phyloP scores from a whole-genome alignment of 2,888 invertebrate genomes.

The Prosopocoilus inquinatus region DNA sequence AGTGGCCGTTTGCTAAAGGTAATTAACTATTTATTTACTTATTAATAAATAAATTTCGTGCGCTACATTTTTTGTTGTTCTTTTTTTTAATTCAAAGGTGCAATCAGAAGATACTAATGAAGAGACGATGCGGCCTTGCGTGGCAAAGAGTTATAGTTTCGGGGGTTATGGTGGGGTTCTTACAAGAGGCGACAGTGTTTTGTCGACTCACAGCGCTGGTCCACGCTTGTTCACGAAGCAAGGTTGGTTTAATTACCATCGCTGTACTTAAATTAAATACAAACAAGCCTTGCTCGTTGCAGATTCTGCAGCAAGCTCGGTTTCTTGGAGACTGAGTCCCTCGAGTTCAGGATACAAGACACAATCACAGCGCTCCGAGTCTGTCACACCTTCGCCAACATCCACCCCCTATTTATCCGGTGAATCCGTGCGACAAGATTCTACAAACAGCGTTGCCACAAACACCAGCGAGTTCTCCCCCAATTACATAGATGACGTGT shows the following conservation, averaged over 20 bases:
- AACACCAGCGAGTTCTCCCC: conserved; percentile 33
- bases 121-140: conserved; percentile 54
- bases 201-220: conserved; percentile 63
- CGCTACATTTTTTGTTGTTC: too few relatives aligned
- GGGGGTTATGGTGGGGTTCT: conserved; percentile 71
- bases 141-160: conserved; percentile 85
- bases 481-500: conserved; percentile 32
- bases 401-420: conserved; percentile 49
- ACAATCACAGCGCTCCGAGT: conserved; percentile 70
- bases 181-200: conserved; percentile 62
- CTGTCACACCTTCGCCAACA: conserved; percentile 76
- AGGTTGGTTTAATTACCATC: conserved; percentile 53
- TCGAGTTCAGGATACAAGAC: conserved; percentile 77
- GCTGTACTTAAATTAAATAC: background rate
- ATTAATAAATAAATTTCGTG: too few relatives aligned
- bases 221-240: conserved; percentile 73
- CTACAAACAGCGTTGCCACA: conserved; percentile 30
- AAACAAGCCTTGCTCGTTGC: conserved; percentile 14
- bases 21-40: conserved; percentile 15
- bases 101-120: conserved; percentile 56
- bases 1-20: conserved; percentile 55
- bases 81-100: conserved; percentile 50
- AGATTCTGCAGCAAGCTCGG: conserved; percentile 61
- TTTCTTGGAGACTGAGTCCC: conserved; percentile 68
- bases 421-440: conserved; percentile 35